Conservation (phyloP, 2,888 invertebrate genomes). For the Esperia sulphurella region DNA sequence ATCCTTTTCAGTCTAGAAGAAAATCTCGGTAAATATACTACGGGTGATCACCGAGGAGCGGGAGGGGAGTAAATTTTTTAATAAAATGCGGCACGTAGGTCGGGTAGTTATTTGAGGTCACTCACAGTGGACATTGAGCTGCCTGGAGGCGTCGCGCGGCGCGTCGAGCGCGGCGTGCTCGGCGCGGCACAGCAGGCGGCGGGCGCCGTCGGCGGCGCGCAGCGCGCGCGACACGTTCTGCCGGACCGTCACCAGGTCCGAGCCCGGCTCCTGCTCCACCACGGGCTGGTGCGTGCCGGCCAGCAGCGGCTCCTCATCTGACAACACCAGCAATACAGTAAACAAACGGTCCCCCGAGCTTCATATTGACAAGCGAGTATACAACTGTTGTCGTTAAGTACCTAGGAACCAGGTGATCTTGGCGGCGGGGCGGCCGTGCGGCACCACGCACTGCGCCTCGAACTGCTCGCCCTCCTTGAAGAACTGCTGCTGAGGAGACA, state of each 20-base stretch:
- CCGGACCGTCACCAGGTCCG: slow-evolving; percentile 80
- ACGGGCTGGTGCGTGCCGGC: slow-evolving; percentile 78
- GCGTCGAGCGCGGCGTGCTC: slow-evolving; percentile 81
- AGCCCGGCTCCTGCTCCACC: slow-evolving; percentile 65
- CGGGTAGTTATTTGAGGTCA: no score
- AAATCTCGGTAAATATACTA: no score
- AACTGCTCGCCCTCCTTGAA: slow-evolving; percentile 82
- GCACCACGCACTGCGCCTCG: slow-evolving; percentile 83
- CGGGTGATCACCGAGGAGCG: no score
- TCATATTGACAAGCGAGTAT: no score
- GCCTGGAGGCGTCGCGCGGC: slow-evolving; percentile 43
- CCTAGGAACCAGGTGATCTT: slow-evolving; percentile 87
- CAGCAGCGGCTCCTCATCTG: slow-evolving; percentile 82
- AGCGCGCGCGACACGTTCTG: slow-evolving; percentile 83
- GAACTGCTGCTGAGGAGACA: slow-evolving; percentile 36
- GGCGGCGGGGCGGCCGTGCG: slow-evolving; percentile 86
- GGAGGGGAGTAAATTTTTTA: no score
- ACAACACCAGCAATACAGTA: neutral
- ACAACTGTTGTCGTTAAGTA: no score
- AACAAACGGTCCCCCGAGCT: neutral
- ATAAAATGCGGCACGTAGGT: no score
- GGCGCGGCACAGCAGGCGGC: slow-evolving; percentile 82
- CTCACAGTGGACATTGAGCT: slow-evolving; percentile 60
- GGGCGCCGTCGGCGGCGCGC: slow-evolving; percentile 82
- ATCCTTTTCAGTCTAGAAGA: no score